A percentile compares a stretch with the other conserved stretches of the same genome.
Evolutionary conservation across 2,113 vertebrate genomes (phyloP).

Genomic region (Neodontobutis hainanensis): DNA sequence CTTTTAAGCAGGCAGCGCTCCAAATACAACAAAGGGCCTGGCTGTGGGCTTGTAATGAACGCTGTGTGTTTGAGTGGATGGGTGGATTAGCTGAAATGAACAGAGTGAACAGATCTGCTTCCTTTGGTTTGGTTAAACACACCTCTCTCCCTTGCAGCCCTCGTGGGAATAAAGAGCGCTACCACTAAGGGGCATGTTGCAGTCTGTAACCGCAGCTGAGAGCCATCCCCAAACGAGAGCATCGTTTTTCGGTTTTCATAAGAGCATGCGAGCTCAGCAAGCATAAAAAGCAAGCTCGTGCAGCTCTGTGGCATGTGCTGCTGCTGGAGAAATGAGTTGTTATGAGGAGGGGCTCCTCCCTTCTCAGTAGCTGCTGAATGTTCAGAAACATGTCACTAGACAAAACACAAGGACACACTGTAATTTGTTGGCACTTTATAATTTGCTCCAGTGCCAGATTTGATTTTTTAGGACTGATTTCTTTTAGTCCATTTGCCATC

Average conservation of each 20-base stretch:
- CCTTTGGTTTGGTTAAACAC: conserved; percentile 33
- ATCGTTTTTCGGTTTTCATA: neutral
- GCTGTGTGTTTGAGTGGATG: neutral
- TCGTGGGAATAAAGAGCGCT: conserved; percentile 6
- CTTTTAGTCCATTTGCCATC: neutral
- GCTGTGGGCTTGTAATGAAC: neutral
- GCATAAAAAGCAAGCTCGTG: conserved; percentile 31
- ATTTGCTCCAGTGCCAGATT: neutral
- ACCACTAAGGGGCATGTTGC: conserved; percentile 14
- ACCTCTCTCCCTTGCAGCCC: conserved; percentile 45
- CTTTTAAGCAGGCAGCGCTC: neutral
- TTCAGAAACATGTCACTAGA: conserved; percentile 5
- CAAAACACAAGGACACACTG: conserved; percentile 2
- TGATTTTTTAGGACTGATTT: neutral
- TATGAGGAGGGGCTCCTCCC: conserved; percentile 23
- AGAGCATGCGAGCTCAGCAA: neutral
- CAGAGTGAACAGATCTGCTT: conserved; percentile 6
- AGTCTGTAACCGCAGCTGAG: conserved; percentile 33
- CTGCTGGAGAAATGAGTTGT: neutral
- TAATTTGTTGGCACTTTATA: too few species aligned
- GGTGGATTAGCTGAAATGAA: conserved; percentile 6
- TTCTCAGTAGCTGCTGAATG: neutral
- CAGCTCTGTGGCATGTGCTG: conserved; percentile 13
- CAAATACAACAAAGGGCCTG: conserved; percentile 13
- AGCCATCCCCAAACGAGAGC: conserved; percentile 28